These are phyloP conservation scores for Scleropages formosus DNA, from an alignment of 2,797 vertebrate species.

Conservation along the genomic window DNA sequence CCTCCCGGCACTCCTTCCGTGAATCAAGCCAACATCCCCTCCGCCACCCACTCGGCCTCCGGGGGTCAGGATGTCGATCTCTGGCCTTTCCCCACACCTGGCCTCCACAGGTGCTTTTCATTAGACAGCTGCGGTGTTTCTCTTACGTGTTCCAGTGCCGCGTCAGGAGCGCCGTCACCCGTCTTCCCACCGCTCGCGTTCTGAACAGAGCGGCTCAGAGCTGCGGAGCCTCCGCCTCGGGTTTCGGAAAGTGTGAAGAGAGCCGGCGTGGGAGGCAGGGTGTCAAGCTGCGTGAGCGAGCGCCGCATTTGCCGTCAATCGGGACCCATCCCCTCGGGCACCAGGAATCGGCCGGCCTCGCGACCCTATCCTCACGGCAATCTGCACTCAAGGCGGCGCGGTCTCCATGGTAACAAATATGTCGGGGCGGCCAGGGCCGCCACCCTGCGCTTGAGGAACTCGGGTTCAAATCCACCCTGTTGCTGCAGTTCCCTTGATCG, in stretches of 20 bases:
- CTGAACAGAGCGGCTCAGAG: neutral
- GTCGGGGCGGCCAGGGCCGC: too few species aligned
- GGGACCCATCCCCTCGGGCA: too few species aligned
- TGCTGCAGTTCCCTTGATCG: too few species aligned
- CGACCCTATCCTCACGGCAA: too few species aligned
- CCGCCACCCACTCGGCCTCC: neutral
- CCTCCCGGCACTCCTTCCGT: too few species aligned
- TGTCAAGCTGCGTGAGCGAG: slow-evolving; percentile 13
- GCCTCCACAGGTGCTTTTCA: neutral
- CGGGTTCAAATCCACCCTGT: too few species aligned
- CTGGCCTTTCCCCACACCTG: neutral
- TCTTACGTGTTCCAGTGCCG: neutral
- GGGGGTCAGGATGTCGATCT: neutral
- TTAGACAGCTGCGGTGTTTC: neutral
- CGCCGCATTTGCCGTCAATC: neutral
- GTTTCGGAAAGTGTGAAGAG: neutral
- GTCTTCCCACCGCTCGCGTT: too few species aligned
- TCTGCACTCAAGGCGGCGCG: too few species aligned
- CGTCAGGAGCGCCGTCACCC: neutral
- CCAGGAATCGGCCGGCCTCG: too few species aligned
- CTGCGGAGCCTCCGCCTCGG: neutral
- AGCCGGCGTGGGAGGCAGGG: slow-evolving; percentile 23
- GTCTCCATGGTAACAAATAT: too few species aligned
- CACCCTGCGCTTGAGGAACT: too few species aligned
- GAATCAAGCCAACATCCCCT: too few species aligned